Evolutionary conservation across 2,797 vertebrate species (phyloP).

Genomic region (Euthynnus affinis): DNA sequence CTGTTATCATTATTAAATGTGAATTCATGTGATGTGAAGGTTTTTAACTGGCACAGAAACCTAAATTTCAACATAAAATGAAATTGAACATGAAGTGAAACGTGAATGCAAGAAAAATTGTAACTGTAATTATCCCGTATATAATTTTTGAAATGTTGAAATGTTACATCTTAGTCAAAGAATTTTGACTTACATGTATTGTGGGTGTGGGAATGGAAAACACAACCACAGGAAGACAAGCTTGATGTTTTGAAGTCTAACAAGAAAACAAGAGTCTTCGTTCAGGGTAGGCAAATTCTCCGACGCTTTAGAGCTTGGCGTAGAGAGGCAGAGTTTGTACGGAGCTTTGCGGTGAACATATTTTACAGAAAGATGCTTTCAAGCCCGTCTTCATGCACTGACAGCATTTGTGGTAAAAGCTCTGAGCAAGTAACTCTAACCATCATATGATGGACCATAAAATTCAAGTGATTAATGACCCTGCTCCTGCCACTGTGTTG

Average conservation of each 20-base stretch:
- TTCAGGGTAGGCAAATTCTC: constrained; percentile 35
- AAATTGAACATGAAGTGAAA: neutral
- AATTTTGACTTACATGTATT: constrained; percentile 27
- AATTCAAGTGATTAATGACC: constrained; percentile 40
- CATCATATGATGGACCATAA: constrained; percentile 35
- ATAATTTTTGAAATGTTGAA: neutral
- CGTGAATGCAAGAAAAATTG: too few species aligned
- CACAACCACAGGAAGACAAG: constrained; percentile 71
- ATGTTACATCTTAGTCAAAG: constrained; percentile 29
- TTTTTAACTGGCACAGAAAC: neutral
- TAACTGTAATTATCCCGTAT: too few species aligned
- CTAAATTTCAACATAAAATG: neutral
- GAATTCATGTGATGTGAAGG: neutral
- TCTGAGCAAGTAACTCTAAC: constrained; percentile 27
- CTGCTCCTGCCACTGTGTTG: constrained; percentile 1
- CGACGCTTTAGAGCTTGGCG: constrained; percentile 18
- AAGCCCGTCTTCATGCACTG: constrained; percentile 28
- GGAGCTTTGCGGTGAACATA: constrained; percentile 46
- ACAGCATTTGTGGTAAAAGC: constrained; percentile 42
- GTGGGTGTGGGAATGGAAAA: constrained; percentile 68
- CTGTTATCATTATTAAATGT: neutral
- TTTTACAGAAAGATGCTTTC: constrained; percentile 47
- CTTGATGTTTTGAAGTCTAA: constrained; percentile 49
- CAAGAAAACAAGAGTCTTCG: constrained; percentile 30
- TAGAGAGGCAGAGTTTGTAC: constrained; percentile 18